Percentiles rank a stretch among this genome's conserved stretches.
These are phyloP conservation scores for Wasmannia auropunctata DNA, from an alignment of 1,140 invertebrate species.

Conservation along the genomic window DNA sequence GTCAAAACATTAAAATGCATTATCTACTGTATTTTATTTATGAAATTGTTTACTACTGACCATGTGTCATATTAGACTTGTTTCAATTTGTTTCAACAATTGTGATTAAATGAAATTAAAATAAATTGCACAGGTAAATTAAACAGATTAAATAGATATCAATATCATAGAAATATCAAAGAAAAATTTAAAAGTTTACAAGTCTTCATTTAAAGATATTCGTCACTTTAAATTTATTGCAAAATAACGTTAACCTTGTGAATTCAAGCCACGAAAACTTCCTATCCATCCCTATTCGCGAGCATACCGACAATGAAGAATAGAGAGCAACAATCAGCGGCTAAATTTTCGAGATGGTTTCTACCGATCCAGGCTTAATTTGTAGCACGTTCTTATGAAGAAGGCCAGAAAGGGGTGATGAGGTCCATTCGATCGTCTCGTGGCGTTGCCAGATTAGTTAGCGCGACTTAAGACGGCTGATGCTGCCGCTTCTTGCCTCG, in stretches of 20 bases:
- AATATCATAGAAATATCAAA: neutral
- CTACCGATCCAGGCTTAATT: slow-evolving; percentile 82
- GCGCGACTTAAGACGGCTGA: slow-evolving; percentile 73
- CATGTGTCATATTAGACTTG: neutral
- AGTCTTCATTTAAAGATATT: neutral
- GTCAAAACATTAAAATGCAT: neutral
- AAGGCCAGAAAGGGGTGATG: slow-evolving; percentile 76
- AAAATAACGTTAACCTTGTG: slow-evolving; percentile 12
- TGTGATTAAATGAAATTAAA: neutral
- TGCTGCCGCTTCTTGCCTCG: slow-evolving; percentile 72
- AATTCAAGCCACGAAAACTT: neutral
- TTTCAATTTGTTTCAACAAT: neutral
- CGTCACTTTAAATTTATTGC: neutral
- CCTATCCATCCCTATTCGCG: neutral
- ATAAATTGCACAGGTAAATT: neutral
- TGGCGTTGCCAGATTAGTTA: slow-evolving; percentile 75
- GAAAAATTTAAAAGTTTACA: neutral
- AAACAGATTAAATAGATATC: neutral
- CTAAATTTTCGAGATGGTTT: slow-evolving; percentile 82
- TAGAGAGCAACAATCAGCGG: slow-evolving; percentile 11
- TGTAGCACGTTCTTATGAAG: slow-evolving; percentile 83
- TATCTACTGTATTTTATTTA: slow-evolving; percentile 14
- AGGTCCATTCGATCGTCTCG: slow-evolving; percentile 59
- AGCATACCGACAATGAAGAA: neutral
- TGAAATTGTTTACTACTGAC: neutral